Conservation (phyloP, 2,113 vertebrate species). For the Pedetes capensis region DNA sequence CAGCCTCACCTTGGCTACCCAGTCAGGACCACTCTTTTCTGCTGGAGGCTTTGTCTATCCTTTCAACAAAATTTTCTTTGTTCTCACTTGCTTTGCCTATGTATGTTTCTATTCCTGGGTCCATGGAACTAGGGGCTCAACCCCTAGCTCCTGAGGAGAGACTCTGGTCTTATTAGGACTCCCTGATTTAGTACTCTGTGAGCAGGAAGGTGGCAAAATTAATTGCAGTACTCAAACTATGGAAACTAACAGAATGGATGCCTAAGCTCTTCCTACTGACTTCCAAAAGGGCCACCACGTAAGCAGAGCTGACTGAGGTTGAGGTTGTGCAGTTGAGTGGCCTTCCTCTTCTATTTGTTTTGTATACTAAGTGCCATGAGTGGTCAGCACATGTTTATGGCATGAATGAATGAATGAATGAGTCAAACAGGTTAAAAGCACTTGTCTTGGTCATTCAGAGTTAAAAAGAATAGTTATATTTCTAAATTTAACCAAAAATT, state of each 20-base stretch:
- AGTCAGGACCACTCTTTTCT: too few relatives aligned
- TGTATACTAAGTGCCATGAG: neutral
- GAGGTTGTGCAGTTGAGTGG: neutral
- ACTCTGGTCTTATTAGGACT: too few relatives aligned
- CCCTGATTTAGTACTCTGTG: neutral
- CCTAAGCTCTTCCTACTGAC: neutral
- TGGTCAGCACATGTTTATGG: neutral
- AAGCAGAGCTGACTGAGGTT: neutral
- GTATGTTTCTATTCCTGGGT: too few relatives aligned
- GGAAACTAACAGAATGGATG: neutral
- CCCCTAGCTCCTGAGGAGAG: too few relatives aligned
- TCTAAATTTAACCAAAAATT: slow-evolving; percentile 18
- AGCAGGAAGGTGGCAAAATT: neutral
- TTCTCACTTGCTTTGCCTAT: too few relatives aligned
- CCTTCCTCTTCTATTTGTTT: neutral
- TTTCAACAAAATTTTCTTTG: too few relatives aligned
- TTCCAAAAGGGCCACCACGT: neutral
- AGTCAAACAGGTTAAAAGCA: neutral
- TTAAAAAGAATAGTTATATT: neutral
- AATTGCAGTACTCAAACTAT: neutral
- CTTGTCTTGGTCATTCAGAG: neutral
- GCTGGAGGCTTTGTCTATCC: too few relatives aligned
- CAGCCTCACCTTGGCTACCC: too few relatives aligned
- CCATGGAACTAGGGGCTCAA: too few relatives aligned
- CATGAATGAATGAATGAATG: neutral